These are phyloP conservation scores for Apis laboriosa DNA, from an alignment of 1,140 invertebrate genomes.

Conservation along the genomic window DNA sequence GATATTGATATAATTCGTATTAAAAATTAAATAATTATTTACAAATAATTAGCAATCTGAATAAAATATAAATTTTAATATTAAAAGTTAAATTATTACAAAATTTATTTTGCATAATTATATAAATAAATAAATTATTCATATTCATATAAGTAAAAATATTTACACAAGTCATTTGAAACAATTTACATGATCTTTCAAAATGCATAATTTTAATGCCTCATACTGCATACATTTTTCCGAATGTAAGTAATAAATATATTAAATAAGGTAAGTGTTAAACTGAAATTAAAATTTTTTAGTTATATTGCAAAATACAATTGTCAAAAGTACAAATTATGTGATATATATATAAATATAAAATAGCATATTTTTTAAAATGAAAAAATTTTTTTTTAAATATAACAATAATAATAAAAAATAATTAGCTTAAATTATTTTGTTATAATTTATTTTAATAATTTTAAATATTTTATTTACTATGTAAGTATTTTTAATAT, in stretches of 20 bases:
- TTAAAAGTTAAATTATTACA: too few species aligned
- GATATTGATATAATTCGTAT: too few species aligned
- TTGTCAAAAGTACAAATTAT: constrained; percentile 27
- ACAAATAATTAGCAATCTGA: too few species aligned
- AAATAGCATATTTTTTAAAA: constrained; percentile 17
- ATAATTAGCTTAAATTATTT: constrained; percentile 25
- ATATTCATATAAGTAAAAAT: too few species aligned
- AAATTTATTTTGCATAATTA: too few species aligned
- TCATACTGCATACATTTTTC: constrained; percentile 20
- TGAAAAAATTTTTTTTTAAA: not conserved
- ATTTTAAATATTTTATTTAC: not conserved
- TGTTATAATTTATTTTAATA: not conserved
- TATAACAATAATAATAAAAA: not conserved
- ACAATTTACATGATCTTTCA: not conserved
- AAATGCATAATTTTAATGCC: not conserved
- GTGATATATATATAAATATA: constrained; percentile 26
- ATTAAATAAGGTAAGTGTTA: constrained; percentile 49
- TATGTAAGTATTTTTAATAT: not conserved
- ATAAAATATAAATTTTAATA: too few species aligned
- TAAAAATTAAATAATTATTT: too few species aligned
- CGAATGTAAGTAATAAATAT: not conserved
- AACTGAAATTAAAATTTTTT: constrained; percentile 32
- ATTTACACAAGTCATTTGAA: not conserved
- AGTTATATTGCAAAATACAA: constrained; percentile 15
- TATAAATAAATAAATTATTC: too few species aligned